A percentile compares a stretch with the other conserved stretches of the same genome.
Evolutionary conservation across 2,113 vertebrate genomes (phyloP).

Genomic region (Chloebia gouldiae): DNA sequence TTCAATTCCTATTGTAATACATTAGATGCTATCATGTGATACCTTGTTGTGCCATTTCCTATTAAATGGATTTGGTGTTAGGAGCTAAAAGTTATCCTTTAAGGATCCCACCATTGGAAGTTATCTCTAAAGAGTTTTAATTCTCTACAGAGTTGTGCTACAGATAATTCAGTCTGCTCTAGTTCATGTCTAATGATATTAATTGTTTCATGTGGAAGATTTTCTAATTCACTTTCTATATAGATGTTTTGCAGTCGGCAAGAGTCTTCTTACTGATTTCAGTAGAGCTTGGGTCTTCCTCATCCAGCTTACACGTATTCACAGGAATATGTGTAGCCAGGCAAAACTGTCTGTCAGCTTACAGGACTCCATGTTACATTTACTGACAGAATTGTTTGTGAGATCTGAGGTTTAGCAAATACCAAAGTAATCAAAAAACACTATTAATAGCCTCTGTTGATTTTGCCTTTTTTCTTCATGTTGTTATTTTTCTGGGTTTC

Average conservation of each 20-base stretch:
- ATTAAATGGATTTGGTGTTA: background rate
- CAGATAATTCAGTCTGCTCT: background rate
- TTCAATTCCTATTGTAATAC: constrained; percentile 1
- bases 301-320: accelerated
- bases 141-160: background rate
- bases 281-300: background rate
- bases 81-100: background rate
- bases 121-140: background rate
- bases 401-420: background rate
- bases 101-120: background rate
- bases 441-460: background rate
- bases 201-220: background rate
- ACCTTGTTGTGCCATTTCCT: background rate
- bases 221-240: background rate
- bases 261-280: background rate
- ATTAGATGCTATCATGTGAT: background rate
- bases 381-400: background rate
- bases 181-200: background rate
- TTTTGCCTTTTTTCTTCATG: background rate
- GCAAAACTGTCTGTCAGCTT: background rate
- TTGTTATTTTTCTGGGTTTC: background rate
- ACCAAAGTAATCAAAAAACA: background rate
- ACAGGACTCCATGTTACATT: background rate
- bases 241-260: background rate
- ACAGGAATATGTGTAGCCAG: background rate